phyloP scores from a whole-genome alignment of 2,113 vertebrate genomes.

The Loxodonta africana region DNA sequence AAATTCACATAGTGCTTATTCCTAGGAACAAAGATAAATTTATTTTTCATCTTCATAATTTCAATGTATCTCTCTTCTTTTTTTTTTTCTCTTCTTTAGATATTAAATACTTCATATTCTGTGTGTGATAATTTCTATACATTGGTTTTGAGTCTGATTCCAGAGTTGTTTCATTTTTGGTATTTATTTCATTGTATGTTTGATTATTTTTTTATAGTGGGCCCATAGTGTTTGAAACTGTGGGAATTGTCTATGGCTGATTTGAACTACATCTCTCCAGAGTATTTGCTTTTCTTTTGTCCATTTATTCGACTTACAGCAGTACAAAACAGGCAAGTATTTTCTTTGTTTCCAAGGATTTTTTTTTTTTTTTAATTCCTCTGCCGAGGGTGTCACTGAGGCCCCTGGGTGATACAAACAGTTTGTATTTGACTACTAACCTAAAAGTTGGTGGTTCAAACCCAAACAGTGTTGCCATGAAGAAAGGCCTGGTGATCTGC shows the following conservation, averaged over 20 bases:
- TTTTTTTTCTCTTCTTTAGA: not conserved
- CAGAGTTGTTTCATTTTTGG: not conserved
- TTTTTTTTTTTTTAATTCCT: not conserved
- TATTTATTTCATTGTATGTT: not conserved
- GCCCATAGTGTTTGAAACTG: not conserved
- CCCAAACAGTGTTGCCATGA: too few relatives aligned
- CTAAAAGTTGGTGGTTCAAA: too few relatives aligned
- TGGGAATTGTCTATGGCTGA: not conserved
- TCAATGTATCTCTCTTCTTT: not conserved
- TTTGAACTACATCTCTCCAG: not conserved
- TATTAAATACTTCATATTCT: not conserved
- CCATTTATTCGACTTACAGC: not conserved
- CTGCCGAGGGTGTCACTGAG: not conserved
- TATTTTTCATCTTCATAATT: not conserved
- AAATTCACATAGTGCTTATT: not conserved
- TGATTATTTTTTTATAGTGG: not conserved
- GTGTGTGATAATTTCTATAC: not conserved
- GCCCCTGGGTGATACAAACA: not conserved
- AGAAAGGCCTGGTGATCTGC: too few relatives aligned
- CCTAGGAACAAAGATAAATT: not conserved
- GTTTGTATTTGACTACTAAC: too few relatives aligned
- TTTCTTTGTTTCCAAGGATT: not conserved
- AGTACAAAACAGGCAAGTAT: not conserved
- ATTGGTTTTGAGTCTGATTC: not conserved
- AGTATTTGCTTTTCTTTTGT: conserved; percentile 5